These are phyloP conservation scores for Megaleporinus macrocephalus DNA, from an alignment of 2,113 vertebrate species.

Conservation along the genomic window DNA sequence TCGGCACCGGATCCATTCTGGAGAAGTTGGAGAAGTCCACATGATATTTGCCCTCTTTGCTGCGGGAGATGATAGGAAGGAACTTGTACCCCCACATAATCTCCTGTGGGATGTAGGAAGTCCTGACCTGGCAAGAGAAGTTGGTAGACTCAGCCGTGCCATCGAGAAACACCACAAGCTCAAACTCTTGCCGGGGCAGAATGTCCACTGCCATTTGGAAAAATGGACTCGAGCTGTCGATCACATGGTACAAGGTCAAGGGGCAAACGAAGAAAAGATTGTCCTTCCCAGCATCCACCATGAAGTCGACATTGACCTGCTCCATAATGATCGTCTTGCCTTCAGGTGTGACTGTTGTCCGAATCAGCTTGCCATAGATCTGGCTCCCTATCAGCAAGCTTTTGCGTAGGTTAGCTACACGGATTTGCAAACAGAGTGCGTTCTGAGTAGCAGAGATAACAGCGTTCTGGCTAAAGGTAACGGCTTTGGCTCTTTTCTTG, in stretches of 20 bases:
- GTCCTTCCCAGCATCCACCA: slow-evolving; percentile 90
- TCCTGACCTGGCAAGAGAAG: slow-evolving; percentile 90
- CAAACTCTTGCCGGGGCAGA: slow-evolving; percentile 88
- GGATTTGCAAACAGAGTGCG: slow-evolving; percentile 76
- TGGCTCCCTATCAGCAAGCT: slow-evolving; percentile 27
- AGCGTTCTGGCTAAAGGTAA: slow-evolving; percentile 90
- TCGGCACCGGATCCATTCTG: slow-evolving; percentile 88
- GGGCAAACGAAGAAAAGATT: slow-evolving; percentile 95
- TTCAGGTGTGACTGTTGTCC: slow-evolving; percentile 86
- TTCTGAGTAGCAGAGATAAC: slow-evolving; percentile 91
- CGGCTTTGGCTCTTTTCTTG: slow-evolving; percentile 93
- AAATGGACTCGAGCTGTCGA: slow-evolving; percentile 90
- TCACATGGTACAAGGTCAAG: slow-evolving; percentile 89
- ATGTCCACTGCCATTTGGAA: slow-evolving; percentile 92
- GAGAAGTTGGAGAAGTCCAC: slow-evolving; percentile 97
- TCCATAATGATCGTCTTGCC: slow-evolving; percentile 94
- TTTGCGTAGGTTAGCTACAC: slow-evolving; percentile 87
- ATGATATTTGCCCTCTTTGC: slow-evolving; percentile 92
- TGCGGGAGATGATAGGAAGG: slow-evolving; percentile 89
- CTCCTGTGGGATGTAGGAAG: slow-evolving; percentile 91
- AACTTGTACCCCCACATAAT: slow-evolving; percentile 95
- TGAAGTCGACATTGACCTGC: slow-evolving; percentile 90
- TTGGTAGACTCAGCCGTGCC: slow-evolving; percentile 95
- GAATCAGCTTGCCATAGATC: slow-evolving; percentile 83
- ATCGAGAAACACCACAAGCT: slow-evolving; percentile 92